Evolutionary conservation across 2,113 vertebrate species (phyloP), one percentile per base, ranked within the genome.

Genomic region (Artemisiospiza belli): DNA sequence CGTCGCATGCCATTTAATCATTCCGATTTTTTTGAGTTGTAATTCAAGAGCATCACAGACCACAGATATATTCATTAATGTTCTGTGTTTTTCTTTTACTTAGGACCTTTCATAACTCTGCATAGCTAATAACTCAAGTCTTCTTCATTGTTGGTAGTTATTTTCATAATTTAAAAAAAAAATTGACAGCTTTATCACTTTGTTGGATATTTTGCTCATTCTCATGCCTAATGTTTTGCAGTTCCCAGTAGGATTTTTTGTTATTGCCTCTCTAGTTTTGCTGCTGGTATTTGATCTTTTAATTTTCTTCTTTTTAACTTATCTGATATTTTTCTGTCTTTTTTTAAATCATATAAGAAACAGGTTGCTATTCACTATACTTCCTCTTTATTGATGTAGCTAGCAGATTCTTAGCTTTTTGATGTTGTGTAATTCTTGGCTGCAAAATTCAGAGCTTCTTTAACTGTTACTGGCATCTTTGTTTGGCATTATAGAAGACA

Each of bases 401-500:
- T 67, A 59, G 27, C 8, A 89, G 24, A 63, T 83, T 83, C 51
- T 66, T 69, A 82, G 35, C 44, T 81, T 30, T 92, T 80, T 90
- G 47, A 39, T 14, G 64, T 70, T 74, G 16, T 66, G 15, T 74
- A 88, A 88, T 46, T 20, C 67, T 92, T 3, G 2, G 9, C 64
- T 87, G 70, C 88, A 78, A 93, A 94, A 87, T 75, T 31, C 79
- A 75, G 73, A 94, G 31, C 82, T 83, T 84, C 54, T 73, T 83
- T 82, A 93, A 70, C 85, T 96, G 46, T 86, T 46, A 39, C 44
- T 77, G 85, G 44, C 72, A 93, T 88, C 61, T 94, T 80, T 93
- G 64, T 70, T 92, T 90, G 68, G 47, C 79, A 75, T 88, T 94
- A 85, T 83, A 72, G 87, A 88, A 92, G 83, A 92, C 93, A 92